Conservation (phyloP, 2,113 vertebrate species). For the Antechinus flavipes region DNA sequence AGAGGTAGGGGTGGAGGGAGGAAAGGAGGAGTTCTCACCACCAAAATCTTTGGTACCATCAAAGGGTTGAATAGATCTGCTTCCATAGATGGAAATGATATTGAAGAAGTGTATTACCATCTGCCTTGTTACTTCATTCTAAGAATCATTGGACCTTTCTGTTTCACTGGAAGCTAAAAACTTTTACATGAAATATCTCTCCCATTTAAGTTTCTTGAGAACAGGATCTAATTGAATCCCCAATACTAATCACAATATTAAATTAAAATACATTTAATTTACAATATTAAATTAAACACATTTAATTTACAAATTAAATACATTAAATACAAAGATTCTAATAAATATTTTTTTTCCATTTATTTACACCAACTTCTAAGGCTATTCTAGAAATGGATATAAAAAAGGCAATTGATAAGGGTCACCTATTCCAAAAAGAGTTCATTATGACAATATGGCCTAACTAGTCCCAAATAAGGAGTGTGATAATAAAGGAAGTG, state of each 20-base stretch:
- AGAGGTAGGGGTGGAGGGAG: too few species aligned
- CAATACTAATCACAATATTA: background rate
- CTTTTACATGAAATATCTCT: background rate
- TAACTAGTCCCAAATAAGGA: conserved; percentile 62
- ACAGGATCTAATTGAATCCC: background rate
- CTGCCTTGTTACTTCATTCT: background rate
- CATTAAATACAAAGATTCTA: background rate
- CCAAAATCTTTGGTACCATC: background rate
- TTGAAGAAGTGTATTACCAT: background rate
- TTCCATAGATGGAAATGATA: background rate
- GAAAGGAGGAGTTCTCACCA: background rate
- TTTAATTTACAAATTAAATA: background rate
- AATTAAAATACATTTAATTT: too few species aligned
- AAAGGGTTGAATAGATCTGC: background rate
- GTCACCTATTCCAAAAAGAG: conserved; percentile 32
- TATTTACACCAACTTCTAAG: background rate
- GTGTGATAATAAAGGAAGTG: conserved; percentile 81
- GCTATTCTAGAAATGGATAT: background rate
- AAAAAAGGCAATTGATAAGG: conserved; percentile 66
- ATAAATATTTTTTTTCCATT: background rate
- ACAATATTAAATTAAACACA: too few species aligned
- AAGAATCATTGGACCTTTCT: background rate
- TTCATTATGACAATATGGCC: conserved; percentile 34
- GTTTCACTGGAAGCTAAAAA: background rate
- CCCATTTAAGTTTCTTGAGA: background rate